phyloP scores from a whole-genome alignment of 2,888 invertebrate species.

The Tenthredo notha region DNA sequence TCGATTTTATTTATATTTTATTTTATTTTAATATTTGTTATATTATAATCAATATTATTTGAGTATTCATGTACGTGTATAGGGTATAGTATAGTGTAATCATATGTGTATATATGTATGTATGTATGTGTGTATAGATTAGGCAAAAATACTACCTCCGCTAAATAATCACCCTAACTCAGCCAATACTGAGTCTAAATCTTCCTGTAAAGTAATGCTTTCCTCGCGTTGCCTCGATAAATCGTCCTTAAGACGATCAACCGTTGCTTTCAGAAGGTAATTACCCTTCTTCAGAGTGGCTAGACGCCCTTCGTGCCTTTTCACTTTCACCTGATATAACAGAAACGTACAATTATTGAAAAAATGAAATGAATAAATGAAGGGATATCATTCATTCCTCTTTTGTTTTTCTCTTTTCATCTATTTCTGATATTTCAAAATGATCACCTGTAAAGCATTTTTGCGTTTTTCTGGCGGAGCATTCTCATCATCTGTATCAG shows the following conservation, averaged over 20 bases:
- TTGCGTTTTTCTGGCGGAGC: slow-evolving; percentile 79
- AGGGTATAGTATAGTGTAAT: neutral
- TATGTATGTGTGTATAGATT: slow-evolving; percentile 56
- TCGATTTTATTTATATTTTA: neutral
- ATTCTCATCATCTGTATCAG: slow-evolving; percentile 84
- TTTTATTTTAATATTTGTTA: neutral
- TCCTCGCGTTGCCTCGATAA: slow-evolving; percentile 90
- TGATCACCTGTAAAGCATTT: slow-evolving; percentile 72
- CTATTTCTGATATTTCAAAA: neutral
- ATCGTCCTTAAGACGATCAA: slow-evolving; percentile 92
- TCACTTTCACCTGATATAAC: slow-evolving; percentile 78
- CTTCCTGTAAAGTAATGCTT: slow-evolving; percentile 88
- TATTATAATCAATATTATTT: slow-evolving; percentile 6
- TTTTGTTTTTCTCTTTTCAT: neutral
- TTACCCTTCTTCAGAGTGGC: slow-evolving; percentile 93
- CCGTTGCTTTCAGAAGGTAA: slow-evolving; percentile 91
- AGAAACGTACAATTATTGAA: neutral
- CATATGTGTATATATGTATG: slow-evolving; percentile 36
- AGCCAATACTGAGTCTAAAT: slow-evolving; percentile 91
- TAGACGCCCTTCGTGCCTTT: slow-evolving; percentile 89
- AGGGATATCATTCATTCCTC: neutral
- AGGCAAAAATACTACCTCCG: neutral
- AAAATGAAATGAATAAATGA: neutral
- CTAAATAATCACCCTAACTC: slow-evolving; percentile 85
- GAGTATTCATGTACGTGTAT: slow-evolving; percentile 52